These are phyloP conservation scores for Syngnathoides biaculeatus DNA, from an alignment of 2,113 vertebrate species.

Conservation along the genomic window DNA sequence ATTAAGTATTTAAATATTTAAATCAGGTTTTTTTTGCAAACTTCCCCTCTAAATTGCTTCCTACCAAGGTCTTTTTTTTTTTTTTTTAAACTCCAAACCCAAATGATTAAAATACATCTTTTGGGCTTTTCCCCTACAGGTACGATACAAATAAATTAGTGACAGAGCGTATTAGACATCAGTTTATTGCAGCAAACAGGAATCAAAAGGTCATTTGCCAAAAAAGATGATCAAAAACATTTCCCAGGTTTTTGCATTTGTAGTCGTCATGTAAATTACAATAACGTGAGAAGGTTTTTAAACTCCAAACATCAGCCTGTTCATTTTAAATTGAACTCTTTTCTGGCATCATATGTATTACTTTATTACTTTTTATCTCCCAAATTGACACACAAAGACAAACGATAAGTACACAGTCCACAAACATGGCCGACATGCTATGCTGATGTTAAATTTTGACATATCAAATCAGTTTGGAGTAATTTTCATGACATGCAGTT, in stretches of 20 bases:
- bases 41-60: neutral
- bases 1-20: no score
- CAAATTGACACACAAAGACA: no score
- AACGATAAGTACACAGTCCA: no score
- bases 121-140: no score
- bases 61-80: no score
- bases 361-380: no score
- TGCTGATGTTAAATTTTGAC: neutral
- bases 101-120: neutral
- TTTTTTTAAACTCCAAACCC: neutral
- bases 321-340: no score
- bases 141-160: neutral
- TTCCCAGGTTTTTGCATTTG: neutral
- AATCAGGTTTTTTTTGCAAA: no score
- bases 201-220: neutral
- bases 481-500: neutral
- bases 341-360: no score
- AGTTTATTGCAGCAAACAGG: neutral
- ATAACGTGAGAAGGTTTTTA: no score
- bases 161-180: neutral
- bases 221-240: neutral
- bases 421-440: no score
- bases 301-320: no score
- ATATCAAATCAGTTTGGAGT: neutral
- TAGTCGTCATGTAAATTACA: neutral